These are phyloP conservation scores for Trissolcus basalis DNA, from an alignment of 1,140 invertebrate species.

Conservation along the genomic window DNA sequence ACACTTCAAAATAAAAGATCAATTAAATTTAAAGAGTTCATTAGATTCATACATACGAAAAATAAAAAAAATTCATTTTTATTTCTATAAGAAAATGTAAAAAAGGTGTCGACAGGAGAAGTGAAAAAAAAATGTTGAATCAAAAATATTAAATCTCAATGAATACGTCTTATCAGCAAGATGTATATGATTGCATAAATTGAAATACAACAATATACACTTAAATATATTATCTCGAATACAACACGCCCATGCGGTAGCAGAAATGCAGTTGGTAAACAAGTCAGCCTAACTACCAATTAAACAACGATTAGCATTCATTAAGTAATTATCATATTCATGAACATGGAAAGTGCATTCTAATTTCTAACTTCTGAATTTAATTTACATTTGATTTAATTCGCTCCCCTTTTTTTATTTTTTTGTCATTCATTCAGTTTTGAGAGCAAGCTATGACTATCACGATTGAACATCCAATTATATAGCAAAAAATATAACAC, in stretches of 20 bases:
- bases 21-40: no score
- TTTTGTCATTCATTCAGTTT: no score
- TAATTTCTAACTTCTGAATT: conserved; percentile 66
- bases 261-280: conserved; percentile 53
- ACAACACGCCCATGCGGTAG: conserved; percentile 26
- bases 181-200: no score
- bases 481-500: not conserved
- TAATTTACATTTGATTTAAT: conserved; percentile 40
- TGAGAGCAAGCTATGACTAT: conserved; percentile 2
- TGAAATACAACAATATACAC: conserved; percentile 38
- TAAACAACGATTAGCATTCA: conserved; percentile 75
- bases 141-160: no score
- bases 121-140: no score
- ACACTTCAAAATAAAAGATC: no score
- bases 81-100: no score
- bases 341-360: conserved; percentile 76
- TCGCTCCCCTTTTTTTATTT: conserved; percentile 24
- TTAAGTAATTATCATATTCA: conserved; percentile 77
- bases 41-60: no score
- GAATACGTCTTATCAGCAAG: no score
- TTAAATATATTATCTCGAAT: conserved; percentile 45
- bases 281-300: conserved; percentile 68
- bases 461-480: conserved; percentile 4
- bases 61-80: no score
- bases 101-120: no score